phyloP scores from a whole-genome alignment of 2,888 invertebrate species.

The Acleris holmiana region DNA sequence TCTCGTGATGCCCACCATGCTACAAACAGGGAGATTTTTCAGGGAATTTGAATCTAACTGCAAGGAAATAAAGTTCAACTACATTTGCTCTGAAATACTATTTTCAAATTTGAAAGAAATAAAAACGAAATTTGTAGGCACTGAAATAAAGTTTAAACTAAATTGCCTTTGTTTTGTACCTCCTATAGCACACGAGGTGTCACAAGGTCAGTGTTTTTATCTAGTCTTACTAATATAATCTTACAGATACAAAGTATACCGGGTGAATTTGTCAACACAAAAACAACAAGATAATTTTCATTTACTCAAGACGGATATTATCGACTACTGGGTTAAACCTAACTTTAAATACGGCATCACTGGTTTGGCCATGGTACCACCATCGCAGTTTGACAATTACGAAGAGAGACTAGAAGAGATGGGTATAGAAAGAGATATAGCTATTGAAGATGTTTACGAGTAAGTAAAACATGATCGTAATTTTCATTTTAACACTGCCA shows the following conservation, averaged over 20 bases:
- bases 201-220: too few species aligned
- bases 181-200: too few species aligned
- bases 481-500: neutral
- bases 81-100: too few species aligned
- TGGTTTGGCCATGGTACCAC: constrained; percentile 68
- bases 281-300: constrained; percentile 55
- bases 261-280: constrained; percentile 50
- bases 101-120: too few species aligned
- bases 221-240: neutral
- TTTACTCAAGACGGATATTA: constrained; percentile 53
- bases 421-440: constrained; percentile 51
- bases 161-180: too few species aligned
- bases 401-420: constrained; percentile 57
- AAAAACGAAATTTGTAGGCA: too few species aligned
- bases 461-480: constrained; percentile 53
- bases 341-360: constrained; percentile 52
- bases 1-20: too few species aligned
- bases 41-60: too few species aligned
- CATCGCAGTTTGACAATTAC: constrained; percentile 62
- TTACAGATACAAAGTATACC: constrained; percentile 67
- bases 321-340: constrained; percentile 66
- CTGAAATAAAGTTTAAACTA: too few species aligned
- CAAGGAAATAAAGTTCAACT: too few species aligned
- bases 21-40: too few species aligned
- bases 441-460: constrained; percentile 63